A percentile compares a stretch with the other conserved stretches of the same genome.
Evolutionary conservation across 2,113 vertebrate species (phyloP).

Genomic region (Cololabis saira): DNA sequence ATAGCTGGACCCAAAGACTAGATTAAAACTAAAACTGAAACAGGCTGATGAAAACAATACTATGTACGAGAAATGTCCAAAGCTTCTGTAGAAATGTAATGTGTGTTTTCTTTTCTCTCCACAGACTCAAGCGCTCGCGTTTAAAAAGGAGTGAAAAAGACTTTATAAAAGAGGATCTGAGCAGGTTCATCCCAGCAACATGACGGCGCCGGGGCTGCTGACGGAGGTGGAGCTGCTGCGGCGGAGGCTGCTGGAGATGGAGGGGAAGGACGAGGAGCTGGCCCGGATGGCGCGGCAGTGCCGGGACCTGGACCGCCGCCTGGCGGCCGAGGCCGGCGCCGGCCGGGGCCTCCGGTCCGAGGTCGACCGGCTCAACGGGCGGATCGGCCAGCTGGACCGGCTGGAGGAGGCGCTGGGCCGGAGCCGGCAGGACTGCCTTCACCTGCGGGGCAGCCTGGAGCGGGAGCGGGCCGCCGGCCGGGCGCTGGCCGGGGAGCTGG

Average conservation of each 20-base stretch:
- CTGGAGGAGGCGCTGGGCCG: constrained; percentile 92
- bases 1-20: too few species aligned
- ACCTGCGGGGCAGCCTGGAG: constrained; percentile 90
- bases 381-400: constrained; percentile 92
- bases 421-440: constrained; percentile 91
- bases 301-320: constrained; percentile 88
- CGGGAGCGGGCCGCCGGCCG: constrained; percentile 89
- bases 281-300: constrained; percentile 94
- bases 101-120: constrained; percentile 48
- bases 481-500: constrained; percentile 88
- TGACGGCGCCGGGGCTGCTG: constrained; percentile 86
- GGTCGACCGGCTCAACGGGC: constrained; percentile 90
- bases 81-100: too few species aligned
- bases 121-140: constrained; percentile 89
- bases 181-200: constrained; percentile 84
- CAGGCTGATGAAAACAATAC: too few species aligned
- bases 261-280: constrained; percentile 96
- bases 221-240: constrained; percentile 92
- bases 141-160: constrained; percentile 89
- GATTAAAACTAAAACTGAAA: too few species aligned
- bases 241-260: constrained; percentile 93
- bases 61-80: too few species aligned
- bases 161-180: constrained; percentile 90
- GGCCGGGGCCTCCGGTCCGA: constrained; percentile 88
- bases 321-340: constrained; percentile 87